A percentile compares a stretch with the other conserved stretches of the same genome.
phyloP scores from a whole-genome alignment of 2,113 vertebrate genomes.

The Lasiurus cinereus region DNA sequence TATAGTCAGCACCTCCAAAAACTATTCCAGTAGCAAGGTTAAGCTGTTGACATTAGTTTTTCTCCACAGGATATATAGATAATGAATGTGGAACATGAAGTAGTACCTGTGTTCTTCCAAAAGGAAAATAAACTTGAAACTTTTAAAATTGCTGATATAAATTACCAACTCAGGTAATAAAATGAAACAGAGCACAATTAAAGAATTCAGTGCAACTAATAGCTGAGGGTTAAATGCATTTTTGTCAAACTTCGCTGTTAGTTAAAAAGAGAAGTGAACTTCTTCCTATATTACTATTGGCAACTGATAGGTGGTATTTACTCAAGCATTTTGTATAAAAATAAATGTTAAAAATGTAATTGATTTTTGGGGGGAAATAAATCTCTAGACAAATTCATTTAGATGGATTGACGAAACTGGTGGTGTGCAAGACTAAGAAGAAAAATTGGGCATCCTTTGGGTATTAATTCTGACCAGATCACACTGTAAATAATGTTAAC shows the following conservation, averaged over 20 bases:
- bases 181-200: background rate
- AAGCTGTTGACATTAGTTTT: slow-evolving; percentile 63
- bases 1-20: background rate
- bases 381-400: slow-evolving; percentile 68
- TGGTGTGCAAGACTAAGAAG: slow-evolving; percentile 71
- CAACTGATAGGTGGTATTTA: slow-evolving; percentile 69
- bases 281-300: slow-evolving; percentile 74
- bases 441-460: slow-evolving; percentile 71
- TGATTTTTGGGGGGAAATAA: slow-evolving; percentile 72
- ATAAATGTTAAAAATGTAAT: slow-evolving; percentile 69
- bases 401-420: slow-evolving; percentile 68
- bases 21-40: background rate
- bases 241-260: slow-evolving; percentile 65
- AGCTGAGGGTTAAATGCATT: slow-evolving; percentile 57
- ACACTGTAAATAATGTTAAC: slow-evolving; percentile 85
- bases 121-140: background rate
- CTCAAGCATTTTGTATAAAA: slow-evolving; percentile 79
- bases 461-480: slow-evolving; percentile 86
- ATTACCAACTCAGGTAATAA: background rate
- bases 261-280: slow-evolving; percentile 34
- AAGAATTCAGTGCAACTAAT: slow-evolving; percentile 48
- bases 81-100: slow-evolving; percentile 16
- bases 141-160: slow-evolving; percentile 46
- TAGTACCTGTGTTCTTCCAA: background rate
- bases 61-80: slow-evolving; percentile 16